Evolutionary conservation across 2,797 vertebrate genomes (phyloP).

Genomic region (Sebastes steindachneri): DNA sequence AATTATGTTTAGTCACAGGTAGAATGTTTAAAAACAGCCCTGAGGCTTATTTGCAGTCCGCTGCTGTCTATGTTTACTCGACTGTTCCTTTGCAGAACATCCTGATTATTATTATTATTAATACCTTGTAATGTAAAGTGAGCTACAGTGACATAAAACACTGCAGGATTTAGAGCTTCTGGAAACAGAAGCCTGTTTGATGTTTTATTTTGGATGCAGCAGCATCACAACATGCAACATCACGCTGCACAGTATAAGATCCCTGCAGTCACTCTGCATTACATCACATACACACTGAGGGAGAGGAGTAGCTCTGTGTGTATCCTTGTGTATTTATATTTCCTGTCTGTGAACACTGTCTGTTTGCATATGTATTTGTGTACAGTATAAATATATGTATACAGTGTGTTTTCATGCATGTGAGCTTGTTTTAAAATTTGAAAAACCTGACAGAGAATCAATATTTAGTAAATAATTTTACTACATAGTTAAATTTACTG

Average conservation of each 20-base stretch:
- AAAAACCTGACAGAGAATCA: not conserved
- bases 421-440: too few species aligned
- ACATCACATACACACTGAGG: slow-evolving; percentile 10
- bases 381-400: not conserved
- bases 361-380: not conserved
- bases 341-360: not conserved
- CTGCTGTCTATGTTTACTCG: not conserved
- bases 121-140: not conserved
- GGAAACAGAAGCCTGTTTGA: slow-evolving; percentile 7
- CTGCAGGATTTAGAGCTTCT: not conserved
- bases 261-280: slow-evolving; percentile 43
- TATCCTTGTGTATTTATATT: not conserved
- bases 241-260: slow-evolving; percentile 7
- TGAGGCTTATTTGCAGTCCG: not conserved
- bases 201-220: not conserved
- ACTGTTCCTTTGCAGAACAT: not conserved
- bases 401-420: not conserved
- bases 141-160: not conserved
- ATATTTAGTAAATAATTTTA: not conserved
- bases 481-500: not conserved
- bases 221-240: slow-evolving; percentile 16
- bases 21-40: not conserved
- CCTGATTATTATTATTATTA: not conserved
- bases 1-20: not conserved
- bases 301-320: not conserved